phyloP scores from a whole-genome alignment of 2,797 vertebrate species.

The Morelia viridis region DNA sequence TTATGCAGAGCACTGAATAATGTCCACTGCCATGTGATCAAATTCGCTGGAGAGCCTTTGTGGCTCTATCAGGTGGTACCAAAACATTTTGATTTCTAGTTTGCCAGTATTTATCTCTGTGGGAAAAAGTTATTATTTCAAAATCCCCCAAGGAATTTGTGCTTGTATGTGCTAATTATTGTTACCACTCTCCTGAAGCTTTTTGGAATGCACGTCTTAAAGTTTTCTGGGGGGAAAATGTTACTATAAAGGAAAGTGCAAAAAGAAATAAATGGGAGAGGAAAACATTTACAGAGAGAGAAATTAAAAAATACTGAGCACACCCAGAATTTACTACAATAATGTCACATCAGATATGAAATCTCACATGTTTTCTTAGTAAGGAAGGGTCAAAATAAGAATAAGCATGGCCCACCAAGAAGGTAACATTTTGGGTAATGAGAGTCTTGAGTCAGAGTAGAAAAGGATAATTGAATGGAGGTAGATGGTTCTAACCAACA shows the following conservation, averaged over 20 bases:
- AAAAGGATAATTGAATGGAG: not conserved
- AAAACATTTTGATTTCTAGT: conserved; percentile 61
- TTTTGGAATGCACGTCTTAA: conserved; percentile 53
- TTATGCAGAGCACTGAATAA: conserved; percentile 44
- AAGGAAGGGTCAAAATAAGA: not conserved
- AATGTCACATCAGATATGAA: not conserved
- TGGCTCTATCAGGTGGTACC: conserved; percentile 55
- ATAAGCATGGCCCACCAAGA: not conserved
- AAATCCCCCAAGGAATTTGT: conserved; percentile 54
- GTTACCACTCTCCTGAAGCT: conserved; percentile 51
- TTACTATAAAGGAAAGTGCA: conserved; percentile 41
- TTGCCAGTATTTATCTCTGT: conserved; percentile 52
- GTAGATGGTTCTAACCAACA: not conserved
- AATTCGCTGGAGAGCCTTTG: conserved; percentile 56
- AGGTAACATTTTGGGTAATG: not conserved
- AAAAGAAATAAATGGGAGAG: conserved; percentile 31
- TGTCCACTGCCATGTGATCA: conserved; percentile 45
- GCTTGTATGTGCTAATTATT: conserved; percentile 64
- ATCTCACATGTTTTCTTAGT: not conserved
- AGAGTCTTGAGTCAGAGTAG: not conserved
- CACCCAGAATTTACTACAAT: not conserved
- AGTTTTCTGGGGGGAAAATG: conserved; percentile 43
- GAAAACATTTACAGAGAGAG: conserved; percentile 30
- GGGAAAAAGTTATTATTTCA: conserved; percentile 59
- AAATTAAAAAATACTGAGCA: conserved; percentile 39